Evolutionary conservation across 2,797 vertebrate species (phyloP).

Genomic region (Dermochelys coriacea): DNA sequence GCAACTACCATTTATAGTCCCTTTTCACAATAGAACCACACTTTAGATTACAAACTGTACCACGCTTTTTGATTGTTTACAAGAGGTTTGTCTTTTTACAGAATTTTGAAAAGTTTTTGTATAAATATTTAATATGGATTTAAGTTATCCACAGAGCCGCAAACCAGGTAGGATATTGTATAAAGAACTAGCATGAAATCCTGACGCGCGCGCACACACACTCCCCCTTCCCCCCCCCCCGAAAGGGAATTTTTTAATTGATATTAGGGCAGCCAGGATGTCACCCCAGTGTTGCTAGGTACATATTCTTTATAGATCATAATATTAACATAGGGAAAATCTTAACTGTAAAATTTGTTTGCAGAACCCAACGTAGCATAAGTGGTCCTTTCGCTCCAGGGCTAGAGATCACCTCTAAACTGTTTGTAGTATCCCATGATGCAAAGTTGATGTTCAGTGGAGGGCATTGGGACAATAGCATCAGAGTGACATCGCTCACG

Average conservation of each 20-base stretch:
- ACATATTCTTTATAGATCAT: not conserved
- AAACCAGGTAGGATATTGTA: not conserved
- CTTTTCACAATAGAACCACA: not conserved
- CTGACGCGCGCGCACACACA: too few relatives aligned
- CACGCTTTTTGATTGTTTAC: not conserved
- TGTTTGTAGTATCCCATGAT: slow-evolving; percentile 95
- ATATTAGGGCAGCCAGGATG: not conserved
- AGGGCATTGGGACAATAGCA: slow-evolving; percentile 97
- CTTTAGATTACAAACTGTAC: not conserved
- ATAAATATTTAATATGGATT: not conserved
- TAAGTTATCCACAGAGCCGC: not conserved
- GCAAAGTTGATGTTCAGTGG: slow-evolving; percentile 96
- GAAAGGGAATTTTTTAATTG: not conserved
- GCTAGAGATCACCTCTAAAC: slow-evolving; percentile 86
- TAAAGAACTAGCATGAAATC: not conserved
- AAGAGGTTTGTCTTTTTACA: not conserved
- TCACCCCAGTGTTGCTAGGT: not conserved
- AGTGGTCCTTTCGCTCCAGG: slow-evolving; percentile 92
- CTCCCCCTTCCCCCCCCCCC: not conserved
- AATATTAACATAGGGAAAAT: not conserved
- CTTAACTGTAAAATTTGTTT: slow-evolving; percentile 64
- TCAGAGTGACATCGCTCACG: slow-evolving; percentile 92
- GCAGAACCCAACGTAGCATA: slow-evolving; percentile 90
- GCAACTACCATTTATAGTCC: not conserved
- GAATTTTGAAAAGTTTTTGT: not conserved